Conservation (phyloP, 64 coral and sea anemone genomes). For the Montipora foliosa region DNA sequence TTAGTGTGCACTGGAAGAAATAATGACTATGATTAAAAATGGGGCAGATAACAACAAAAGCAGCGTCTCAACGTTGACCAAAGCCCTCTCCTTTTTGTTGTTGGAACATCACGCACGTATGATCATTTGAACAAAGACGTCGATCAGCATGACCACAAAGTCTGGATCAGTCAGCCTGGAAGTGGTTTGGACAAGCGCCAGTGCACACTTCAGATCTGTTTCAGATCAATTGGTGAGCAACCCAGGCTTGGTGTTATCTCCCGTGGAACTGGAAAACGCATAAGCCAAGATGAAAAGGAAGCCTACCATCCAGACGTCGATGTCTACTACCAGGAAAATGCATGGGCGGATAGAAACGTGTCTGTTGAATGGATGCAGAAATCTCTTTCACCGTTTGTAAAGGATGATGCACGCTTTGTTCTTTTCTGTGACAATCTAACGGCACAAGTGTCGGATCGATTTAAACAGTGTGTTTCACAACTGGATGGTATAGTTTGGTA, state of each 20-base stretch:
- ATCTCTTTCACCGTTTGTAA: conserved; percentile 43
- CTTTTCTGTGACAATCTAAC: conserved; percentile 56
- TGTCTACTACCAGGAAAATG: conserved; percentile 58
- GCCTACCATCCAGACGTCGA: conserved; percentile 60
- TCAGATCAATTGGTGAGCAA: conserved; percentile 57
- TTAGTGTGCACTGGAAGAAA: not conserved
- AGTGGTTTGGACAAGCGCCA: conserved; percentile 51
- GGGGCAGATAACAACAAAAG: not conserved
- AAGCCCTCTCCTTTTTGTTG: conserved; percentile 35
- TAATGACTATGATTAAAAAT: not conserved
- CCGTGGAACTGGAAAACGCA: conserved; percentile 59
- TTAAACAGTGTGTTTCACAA: conserved; percentile 39
- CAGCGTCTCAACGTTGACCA: conserved; percentile 21
- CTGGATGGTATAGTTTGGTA: conserved; percentile 50
- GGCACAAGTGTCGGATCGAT: conserved; percentile 46
- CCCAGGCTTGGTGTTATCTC: conserved; percentile 45
- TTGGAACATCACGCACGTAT: conserved; percentile 30
- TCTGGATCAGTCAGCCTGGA: conserved; percentile 44
- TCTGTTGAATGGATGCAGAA: conserved; percentile 56
- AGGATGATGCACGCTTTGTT: conserved; percentile 33
- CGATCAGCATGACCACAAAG: conserved; percentile 45
- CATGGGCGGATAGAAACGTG: conserved; percentile 57
- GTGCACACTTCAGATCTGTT: conserved; percentile 41
- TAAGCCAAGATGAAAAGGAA: conserved; percentile 57
- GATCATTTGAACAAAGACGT: conserved; percentile 30